phyloP scores from a whole-genome alignment of 1,140 invertebrate species.

The Drosophila melanica region DNA sequence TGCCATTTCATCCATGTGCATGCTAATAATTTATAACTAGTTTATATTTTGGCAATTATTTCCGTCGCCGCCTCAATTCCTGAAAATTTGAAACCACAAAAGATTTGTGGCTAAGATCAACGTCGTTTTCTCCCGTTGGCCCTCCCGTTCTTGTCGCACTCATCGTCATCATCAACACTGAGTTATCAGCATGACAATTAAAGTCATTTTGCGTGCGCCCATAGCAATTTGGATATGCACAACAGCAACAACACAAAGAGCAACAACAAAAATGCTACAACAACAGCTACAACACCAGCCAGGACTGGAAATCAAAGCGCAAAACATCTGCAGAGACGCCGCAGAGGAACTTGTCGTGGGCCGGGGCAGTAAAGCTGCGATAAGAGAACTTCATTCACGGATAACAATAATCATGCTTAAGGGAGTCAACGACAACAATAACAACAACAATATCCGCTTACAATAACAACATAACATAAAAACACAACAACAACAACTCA shows the following conservation, averaged over 20 bases:
- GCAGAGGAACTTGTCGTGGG: constrained; percentile 7
- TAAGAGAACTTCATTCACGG: constrained; percentile 80
- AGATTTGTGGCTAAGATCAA: constrained; percentile 28
- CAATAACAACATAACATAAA: not conserved
- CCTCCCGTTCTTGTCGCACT: not conserved
- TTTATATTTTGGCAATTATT: constrained; percentile 82
- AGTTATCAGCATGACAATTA: constrained; percentile 58
- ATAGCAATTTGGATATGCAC: constrained; percentile 67
- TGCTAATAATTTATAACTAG: constrained; percentile 80
- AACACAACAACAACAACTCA: constrained; percentile 65
- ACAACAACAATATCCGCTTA: constrained; percentile 16
- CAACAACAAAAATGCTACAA: constrained; percentile 21
- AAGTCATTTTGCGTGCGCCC: constrained; percentile 61
- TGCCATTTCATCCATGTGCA: constrained; percentile 51
- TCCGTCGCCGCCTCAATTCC: constrained; percentile 33
- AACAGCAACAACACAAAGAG: constrained; percentile 9
- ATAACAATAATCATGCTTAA: constrained; percentile 81
- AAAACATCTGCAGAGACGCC: constrained; percentile 42
- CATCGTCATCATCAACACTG: constrained; percentile 6
- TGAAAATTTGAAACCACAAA: constrained; percentile 26
- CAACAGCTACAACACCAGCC: constrained; percentile 49
- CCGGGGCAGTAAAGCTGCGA: constrained; percentile 43
- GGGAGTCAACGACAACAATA: constrained; percentile 50
- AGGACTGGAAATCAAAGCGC: constrained; percentile 63
- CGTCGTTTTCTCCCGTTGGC: not conserved